These are phyloP conservation scores for Drosophila pseudotakahashii DNA, from an alignment of 2,888 invertebrate species.

Conservation along the genomic window DNA sequence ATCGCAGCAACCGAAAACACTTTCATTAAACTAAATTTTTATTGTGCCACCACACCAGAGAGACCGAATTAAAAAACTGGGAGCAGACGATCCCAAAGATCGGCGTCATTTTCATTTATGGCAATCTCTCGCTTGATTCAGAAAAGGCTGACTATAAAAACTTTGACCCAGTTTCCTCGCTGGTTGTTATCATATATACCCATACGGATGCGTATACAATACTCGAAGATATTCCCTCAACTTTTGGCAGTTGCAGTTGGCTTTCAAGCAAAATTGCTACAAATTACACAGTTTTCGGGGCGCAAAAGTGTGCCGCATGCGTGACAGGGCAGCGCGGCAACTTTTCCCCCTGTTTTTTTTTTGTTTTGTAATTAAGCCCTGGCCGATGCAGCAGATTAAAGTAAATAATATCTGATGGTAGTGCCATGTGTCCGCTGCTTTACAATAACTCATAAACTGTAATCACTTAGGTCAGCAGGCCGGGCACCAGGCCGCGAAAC, in stretches of 20 bases:
- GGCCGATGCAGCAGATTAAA: conserved; percentile 75
- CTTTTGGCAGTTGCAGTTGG: conserved; percentile 37
- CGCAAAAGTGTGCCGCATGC: conserved; percentile 78
- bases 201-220: background rate
- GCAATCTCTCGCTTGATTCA: conserved; percentile 26
- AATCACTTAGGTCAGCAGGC: conserved; percentile 62
- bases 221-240: conserved; percentile 26
- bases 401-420: conserved; percentile 72
- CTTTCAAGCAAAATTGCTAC: conserved; percentile 72
- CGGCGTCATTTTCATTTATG: conserved; percentile 66
- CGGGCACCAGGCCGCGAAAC: conserved; percentile 46
- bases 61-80: conserved; percentile 18
- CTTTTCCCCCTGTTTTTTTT: conserved; percentile 60
- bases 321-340: conserved; percentile 40
- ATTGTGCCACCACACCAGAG: conserved; percentile 65
- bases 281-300: conserved; percentile 74
- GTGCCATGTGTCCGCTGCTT: conserved; percentile 21
- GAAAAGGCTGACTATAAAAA: conserved; percentile 67
- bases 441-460: conserved; percentile 75
- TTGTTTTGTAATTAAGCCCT: conserved; percentile 69
- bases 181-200: conserved; percentile 35
- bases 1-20: conserved; percentile 62
- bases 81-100: background rate
- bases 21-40: conserved; percentile 78
- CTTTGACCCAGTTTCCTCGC: conserved; percentile 70